Base-by-base conservation (phyloP, 2,797 vertebrate species). In the Sorex maritimensis region DNA sequence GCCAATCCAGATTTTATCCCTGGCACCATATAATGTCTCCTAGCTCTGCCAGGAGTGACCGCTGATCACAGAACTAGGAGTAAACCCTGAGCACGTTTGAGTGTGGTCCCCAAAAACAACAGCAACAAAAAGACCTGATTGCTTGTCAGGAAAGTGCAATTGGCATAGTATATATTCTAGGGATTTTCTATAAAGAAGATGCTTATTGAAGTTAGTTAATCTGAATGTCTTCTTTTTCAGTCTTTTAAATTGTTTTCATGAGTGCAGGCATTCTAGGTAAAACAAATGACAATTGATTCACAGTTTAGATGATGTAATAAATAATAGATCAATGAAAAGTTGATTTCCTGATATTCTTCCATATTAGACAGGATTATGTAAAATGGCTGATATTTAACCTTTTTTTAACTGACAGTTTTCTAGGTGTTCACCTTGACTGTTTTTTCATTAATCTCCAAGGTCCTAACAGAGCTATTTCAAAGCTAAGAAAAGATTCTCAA, bases 401-500 rank as follows among this genome's bases (percentile, higher is more conserved):
- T 26, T 92, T 88, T 75, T 84, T 74, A 17, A 44, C 55, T 55
- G 41, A 15, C 24, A 75, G 6, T 79, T 73, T 75, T 72, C 41
- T 88, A 58, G 78, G 67, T 89, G 63, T 68, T 81, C 65, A 67
- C 28, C 65, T 28, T 28, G 24, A 13, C 87, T 90, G 6, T 73
- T 79, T 84, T 77, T 61, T 65, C 19, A 68, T 86, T 90, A 58
- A 72, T 83, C 41, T 90, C 55, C 77, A 88, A 80, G 30, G 73
- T 88, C 19, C 24, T 84, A 83, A 55, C 19, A 86, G n/a, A 92
- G 41, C 41, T 30, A 11, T 81, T 92, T 86, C 41, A 69, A 87
- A 96, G 88, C 9, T 44, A 87, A 96, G 68, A 38, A 92, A 80
- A 82, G 49, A 83, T 71, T 81, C n/a, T 89, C 8, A 86, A 61